These are phyloP conservation scores for Grantiella picta DNA, from an alignment of 2,113 vertebrate genomes.

Conservation along the genomic window DNA sequence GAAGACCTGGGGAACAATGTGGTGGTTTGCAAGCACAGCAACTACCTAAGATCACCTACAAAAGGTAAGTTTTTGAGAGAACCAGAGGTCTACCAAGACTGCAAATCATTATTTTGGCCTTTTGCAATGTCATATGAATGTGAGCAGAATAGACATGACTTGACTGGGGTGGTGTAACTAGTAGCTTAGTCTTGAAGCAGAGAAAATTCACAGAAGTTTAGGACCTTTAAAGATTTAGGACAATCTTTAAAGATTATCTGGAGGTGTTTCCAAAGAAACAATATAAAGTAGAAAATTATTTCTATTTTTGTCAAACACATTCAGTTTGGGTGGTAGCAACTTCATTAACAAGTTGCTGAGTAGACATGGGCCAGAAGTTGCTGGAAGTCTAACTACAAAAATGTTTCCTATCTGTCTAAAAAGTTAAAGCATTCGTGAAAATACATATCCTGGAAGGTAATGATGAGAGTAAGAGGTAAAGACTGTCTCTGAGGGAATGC, in stretches of 20 bases:
- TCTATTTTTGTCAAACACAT: neutral
- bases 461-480: neutral
- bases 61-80: neutral
- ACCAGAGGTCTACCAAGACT: neutral
- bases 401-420: neutral
- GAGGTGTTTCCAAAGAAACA: neutral
- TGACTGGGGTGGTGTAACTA: neutral
- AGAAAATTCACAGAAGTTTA: neutral
- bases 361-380: neutral
- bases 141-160: accelerated
- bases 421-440: neutral
- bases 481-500: neutral
- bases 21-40: neutral
- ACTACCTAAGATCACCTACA: neutral
- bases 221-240: neutral
- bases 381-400: neutral
- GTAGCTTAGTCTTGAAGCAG: neutral
- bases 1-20: neutral
- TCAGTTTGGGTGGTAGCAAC: neutral
- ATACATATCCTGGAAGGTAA: neutral
- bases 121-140: neutral
- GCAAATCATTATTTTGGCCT: neutral
- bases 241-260: neutral
- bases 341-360: neutral
- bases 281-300: neutral